Percentiles rank a stretch among this genome's conserved stretches.
Conservation (phyloP, 1,140 invertebrate species). For the Calliphora vicina region DNA sequence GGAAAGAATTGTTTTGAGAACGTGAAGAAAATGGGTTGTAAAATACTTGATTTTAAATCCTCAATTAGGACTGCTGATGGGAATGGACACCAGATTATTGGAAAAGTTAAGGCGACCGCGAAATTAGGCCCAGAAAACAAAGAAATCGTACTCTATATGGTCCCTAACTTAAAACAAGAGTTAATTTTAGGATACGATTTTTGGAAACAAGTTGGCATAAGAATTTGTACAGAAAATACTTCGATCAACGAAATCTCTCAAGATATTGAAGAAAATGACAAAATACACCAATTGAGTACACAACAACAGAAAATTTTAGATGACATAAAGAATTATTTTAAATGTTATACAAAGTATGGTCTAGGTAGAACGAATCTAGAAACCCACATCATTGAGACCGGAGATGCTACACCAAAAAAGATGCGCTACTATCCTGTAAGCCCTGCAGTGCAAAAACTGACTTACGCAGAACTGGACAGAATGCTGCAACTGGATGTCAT, state of each 20-base stretch:
- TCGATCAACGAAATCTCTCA: not conserved
- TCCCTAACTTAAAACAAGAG: not conserved
- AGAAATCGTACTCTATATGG: not conserved
- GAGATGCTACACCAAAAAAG: too few relatives aligned
- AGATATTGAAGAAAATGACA: not conserved
- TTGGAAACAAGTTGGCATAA: not conserved
- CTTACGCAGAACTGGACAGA: too few relatives aligned
- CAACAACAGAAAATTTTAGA: not conserved
- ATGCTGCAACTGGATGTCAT: too few relatives aligned
- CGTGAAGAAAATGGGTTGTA: not conserved
- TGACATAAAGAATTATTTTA: not conserved
- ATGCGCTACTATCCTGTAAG: too few relatives aligned
- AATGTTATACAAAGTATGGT: not conserved
- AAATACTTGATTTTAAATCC: not conserved
- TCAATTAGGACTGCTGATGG: not conserved
- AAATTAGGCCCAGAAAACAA: not conserved
- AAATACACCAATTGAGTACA: not conserved
- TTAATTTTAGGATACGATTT: not conserved
- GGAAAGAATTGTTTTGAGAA: too few relatives aligned
- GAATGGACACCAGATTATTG: not conserved
- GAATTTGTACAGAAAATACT: not conserved
- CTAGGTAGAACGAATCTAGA: not conserved
- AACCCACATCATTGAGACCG: too few relatives aligned
- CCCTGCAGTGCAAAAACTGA: too few relatives aligned
- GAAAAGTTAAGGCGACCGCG: not conserved